Evolutionary conservation across 1,140 invertebrate species (phyloP).

Genomic region (Nymphalis io): DNA sequence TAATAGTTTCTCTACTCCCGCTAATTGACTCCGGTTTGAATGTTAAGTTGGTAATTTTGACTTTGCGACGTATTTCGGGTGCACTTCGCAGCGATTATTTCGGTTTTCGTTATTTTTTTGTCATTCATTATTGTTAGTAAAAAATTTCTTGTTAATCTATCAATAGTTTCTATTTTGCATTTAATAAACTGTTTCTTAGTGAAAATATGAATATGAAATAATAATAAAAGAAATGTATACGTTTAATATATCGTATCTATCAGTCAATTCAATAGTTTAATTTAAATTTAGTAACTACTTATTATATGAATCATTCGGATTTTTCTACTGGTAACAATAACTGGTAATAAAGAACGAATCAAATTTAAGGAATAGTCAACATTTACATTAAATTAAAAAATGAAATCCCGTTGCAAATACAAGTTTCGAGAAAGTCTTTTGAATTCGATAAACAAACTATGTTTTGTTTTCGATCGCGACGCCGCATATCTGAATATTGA

Average conservation of each 20-base stretch:
- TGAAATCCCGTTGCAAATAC: neutral
- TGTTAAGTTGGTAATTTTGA: conserved; percentile 45
- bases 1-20: conserved; percentile 41
- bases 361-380: neutral
- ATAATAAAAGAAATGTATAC: too few relatives aligned
- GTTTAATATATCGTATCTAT: too few relatives aligned
- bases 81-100: neutral
- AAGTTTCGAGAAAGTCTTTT: neutral
- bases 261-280: too few relatives aligned
- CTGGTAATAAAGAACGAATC: neutral
- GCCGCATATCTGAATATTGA: conserved; percentile 43
- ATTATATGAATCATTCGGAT: neutral
- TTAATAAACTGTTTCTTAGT: too few relatives aligned
- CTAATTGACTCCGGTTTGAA: conserved; percentile 47
- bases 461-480: conserved; percentile 23
- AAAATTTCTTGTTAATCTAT: neutral
- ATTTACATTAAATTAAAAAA: neutral
- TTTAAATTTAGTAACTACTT: neutral
- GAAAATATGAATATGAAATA: too few relatives aligned
- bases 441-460: conserved; percentile 17
- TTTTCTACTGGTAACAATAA: neutral
- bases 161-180: too few relatives aligned
- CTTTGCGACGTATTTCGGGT: neutral
- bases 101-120: neutral
- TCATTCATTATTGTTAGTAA: neutral